phyloP scores from a whole-genome alignment of 2,888 invertebrate genomes.

The Eupithecia subfuscata region DNA sequence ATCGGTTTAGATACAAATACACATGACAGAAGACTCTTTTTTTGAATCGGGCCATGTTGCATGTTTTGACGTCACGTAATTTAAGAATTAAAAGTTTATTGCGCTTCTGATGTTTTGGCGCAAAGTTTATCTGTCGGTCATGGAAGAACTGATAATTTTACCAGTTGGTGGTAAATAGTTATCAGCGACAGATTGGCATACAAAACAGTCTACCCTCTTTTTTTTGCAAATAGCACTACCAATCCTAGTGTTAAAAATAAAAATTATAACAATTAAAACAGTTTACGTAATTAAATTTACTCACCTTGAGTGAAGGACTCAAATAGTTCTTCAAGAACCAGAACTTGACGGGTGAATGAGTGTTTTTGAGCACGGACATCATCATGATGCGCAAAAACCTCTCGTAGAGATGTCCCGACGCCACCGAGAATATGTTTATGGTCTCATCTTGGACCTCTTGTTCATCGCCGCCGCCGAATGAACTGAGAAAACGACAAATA shows the following conservation, averaged over 20 bases:
- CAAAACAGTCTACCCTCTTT: neutral
- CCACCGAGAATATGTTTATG: constrained; percentile 98
- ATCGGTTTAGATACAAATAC: no score
- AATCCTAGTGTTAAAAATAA: no score
- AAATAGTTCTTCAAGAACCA: constrained; percentile 99
- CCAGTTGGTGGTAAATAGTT: neutral
- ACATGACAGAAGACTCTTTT: no score
- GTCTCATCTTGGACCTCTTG: constrained; percentile 88
- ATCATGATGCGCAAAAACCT: constrained; percentile 99
- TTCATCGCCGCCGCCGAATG: constrained; percentile 83
- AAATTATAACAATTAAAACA: neutral
- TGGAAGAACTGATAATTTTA: no score
- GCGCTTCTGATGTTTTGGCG: neutral
- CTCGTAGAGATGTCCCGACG: constrained; percentile 99
- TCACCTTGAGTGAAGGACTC: constrained; percentile 96
- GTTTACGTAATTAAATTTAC: neutral
- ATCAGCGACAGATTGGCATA: neutral
- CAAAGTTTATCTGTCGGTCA: neutral
- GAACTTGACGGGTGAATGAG: constrained; percentile 98
- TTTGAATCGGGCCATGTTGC: no score
- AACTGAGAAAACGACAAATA: constrained; percentile 44
- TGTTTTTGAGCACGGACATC: constrained; percentile 97
- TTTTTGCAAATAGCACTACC: neutral
- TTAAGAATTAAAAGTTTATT: neutral
- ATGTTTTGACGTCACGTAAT: no score